Base-by-base conservation (phyloP, 1,140 invertebrate genomes). In the Plutomurus gul region DNA sequence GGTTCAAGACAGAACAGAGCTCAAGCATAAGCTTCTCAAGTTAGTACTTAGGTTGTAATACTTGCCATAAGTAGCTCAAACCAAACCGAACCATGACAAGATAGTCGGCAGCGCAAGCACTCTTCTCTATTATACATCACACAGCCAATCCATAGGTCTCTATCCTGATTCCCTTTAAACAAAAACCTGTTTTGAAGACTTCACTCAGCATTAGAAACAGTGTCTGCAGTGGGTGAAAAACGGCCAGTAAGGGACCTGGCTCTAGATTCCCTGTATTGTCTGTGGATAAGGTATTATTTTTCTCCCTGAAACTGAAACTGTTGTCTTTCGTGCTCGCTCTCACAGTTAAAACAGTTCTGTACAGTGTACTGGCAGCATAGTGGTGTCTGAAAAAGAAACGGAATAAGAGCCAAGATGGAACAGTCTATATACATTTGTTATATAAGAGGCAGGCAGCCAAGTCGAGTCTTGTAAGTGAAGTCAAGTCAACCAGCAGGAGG, bases 241-340 rank as follows among this genome's bases (percentile, higher is more conserved):
- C 39, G 11, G 2, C 11, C 2, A 43, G n/a, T n/a, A n/a, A n/a
- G n/a, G n/a, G n/a, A n/a, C n/a, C n/a, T 33, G 30, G 16, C 56
- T 65, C 25, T 27, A 20, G 39, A n/a, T 43, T 33, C 43, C 22
- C 33, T 30, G 22, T 56, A 56, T 13, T 25, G n/a, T 56, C 25
- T 18, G 30, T 65, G 36, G 18, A 16, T n/a, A 30, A 60, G 25
- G 51, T 60, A 65, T 65, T 65, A 65, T 65, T 65, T 65, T 65
- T 65, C 56, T 65, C 56, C 2, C 27, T n/a, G 56, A 30, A 65
- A 65, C 56, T 36, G 27, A 36, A 33, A 43, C 16, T 33, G 56
- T 33, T 65, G 56, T 65, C 30, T 25, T 36, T n/a, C n/a, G n/a
- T n/a, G n/a, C n/a, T n/a, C n/a, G n/a, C n/a, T n/a, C n/a, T n/a